Base-by-base conservation (phyloP, 1,140 invertebrate species). In the Delia radicum region DNA sequence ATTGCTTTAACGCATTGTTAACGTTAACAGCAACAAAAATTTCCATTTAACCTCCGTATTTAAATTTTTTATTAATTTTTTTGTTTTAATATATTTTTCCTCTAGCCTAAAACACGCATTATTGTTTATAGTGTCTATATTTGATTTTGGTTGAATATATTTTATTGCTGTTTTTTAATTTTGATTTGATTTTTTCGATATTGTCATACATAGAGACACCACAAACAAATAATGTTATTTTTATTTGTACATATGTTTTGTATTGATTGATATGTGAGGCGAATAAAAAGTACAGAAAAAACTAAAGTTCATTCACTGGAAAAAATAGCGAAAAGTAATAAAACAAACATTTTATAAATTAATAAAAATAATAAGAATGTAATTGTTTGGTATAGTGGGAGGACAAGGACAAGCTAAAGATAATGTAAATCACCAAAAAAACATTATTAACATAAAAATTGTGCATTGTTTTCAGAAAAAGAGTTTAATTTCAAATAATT, bases 1-100 rank as follows among this genome's bases (percentile, higher is more conserved):
- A 3, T 5, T 48, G 18, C 24, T 61, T 21, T 26, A 61, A 48
- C 46, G 18, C 55, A 61, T 24, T 26, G 18, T 26, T 61, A 48
- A 48, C 3, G 15, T 7, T 3, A 48, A 48, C 13, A 48, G 46
- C 10, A 15, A 61, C 10, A 21, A 61, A 61, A 61, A 12, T 61
- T 61, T 61, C 55, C 55, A 61, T 12, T 61, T 61, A 61, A 61
- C 55, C 55, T 61, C 55, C n/a, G n/a, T n/a, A n/a, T n/a, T n/a
- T n/a, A n/a, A n/a, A n/a, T n/a, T n/a, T n/a, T n/a, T n/a, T n/a
- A n/a, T n/a, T n/a, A n/a, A n/a, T n/a, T n/a, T n/a, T n/a, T n/a
- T n/a, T n/a, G n/a, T n/a, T n/a, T n/a, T n/a, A n/a, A n/a, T n/a
- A n/a, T n/a, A n/a, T n/a, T n/a, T n/a, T n/a, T n/a, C n/a, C n/a